Conservation (phyloP, 2,113 vertebrate genomes). For the Naja naja region DNA sequence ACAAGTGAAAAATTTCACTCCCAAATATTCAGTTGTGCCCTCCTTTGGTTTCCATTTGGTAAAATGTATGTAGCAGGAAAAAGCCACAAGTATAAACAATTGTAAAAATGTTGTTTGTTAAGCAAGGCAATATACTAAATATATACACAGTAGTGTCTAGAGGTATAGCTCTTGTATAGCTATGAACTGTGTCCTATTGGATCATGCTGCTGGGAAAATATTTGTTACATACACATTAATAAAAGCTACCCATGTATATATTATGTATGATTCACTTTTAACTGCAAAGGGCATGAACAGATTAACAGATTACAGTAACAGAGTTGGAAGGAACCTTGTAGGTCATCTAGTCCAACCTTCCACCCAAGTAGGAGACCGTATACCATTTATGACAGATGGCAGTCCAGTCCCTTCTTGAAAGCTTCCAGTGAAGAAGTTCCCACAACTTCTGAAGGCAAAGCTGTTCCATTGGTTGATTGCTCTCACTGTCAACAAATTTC, state of each 20-base stretch:
- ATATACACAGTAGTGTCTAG: background rate
- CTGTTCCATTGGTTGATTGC: no score
- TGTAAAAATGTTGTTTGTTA: background rate
- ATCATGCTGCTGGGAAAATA: background rate
- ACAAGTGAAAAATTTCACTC: background rate
- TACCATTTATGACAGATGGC: no score
- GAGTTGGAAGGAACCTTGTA: no score
- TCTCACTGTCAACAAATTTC: no score
- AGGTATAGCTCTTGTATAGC: background rate
- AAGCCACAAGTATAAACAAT: background rate
- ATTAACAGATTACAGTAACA: no score
- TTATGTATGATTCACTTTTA: background rate
- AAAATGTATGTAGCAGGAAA: background rate
- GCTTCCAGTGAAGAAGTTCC: no score
- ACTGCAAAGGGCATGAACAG: background rate
- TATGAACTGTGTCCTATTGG: rapidly evolving
- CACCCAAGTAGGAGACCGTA: no score
- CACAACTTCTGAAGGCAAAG: no score
- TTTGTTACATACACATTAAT: background rate
- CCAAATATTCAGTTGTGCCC: background rate
- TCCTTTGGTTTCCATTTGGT: background rate
- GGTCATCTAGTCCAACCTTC: no score
- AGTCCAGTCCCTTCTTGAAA: no score
- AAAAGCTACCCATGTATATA: conserved; percentile 17
- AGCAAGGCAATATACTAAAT: background rate